These are phyloP conservation scores for Chlamydotis undulata DNA, from an alignment of 2,113 vertebrate genomes.

Conservation along the genomic window DNA sequence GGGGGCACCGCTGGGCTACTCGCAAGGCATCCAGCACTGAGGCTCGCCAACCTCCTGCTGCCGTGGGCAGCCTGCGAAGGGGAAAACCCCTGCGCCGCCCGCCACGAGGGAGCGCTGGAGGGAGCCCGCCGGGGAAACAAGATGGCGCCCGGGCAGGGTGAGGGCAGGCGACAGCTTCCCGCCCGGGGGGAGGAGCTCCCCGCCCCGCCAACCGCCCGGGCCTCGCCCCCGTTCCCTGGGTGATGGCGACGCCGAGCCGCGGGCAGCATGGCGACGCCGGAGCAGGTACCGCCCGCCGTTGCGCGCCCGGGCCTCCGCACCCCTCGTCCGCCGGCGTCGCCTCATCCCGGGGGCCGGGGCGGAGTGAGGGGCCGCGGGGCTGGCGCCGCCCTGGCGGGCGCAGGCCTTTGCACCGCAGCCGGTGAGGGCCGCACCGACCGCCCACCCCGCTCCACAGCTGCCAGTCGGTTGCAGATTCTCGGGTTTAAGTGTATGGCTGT, in stretches of 20 bases:
- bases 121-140: accelerated
- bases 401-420: neutral
- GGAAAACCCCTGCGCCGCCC: no score
- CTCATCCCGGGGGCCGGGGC: neutral
- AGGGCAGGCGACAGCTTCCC: no score
- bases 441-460: accelerated
- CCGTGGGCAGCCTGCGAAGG: no score
- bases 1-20: no score
- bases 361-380: neutral
- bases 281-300: neutral
- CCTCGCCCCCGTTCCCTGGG: neutral
- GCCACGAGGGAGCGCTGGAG: accelerated
- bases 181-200: neutral
- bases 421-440: no score
- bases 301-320: neutral
- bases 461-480: accelerated
- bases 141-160: neutral
- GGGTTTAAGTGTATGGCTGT: accelerated
- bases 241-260: neutral
- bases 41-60: no score
- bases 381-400: neutral
- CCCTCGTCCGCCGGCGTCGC: no score
- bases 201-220: no score
- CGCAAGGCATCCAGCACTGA: no score
- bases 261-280: neutral